These are phyloP conservation scores for Synanthedon myopaeformis DNA, from an alignment of 2,888 invertebrate species.

Conservation along the genomic window DNA sequence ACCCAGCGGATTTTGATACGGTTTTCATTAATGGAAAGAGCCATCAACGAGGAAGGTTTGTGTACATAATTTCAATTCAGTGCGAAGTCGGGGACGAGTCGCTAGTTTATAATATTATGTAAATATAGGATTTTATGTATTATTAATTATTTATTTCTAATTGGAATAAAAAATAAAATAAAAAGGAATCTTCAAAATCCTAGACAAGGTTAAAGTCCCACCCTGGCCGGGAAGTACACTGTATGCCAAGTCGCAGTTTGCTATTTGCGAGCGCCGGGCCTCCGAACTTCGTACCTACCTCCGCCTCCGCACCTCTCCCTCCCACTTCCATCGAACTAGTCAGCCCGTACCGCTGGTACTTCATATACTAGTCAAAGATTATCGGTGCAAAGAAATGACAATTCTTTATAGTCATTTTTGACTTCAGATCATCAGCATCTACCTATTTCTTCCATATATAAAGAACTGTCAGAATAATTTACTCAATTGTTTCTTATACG, in stretches of 20 bases:
- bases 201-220: slow-evolving; percentile 22
- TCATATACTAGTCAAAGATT: slow-evolving; percentile 31
- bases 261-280: slow-evolving; percentile 57
- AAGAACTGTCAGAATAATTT: no score
- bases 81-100: no score
- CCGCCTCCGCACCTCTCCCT: slow-evolving; percentile 16
- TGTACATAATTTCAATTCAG: no score
- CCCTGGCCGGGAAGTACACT: slow-evolving; percentile 46
- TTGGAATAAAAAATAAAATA: background rate
- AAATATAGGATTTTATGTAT: background rate
- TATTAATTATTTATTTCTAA: background rate
- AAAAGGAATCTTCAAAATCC: slow-evolving; percentile 1
- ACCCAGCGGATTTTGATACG: no score
- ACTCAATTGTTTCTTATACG: no score
- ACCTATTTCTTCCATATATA: no score
- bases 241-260: slow-evolving; percentile 62
- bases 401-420: background rate
- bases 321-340: slow-evolving; percentile 16
- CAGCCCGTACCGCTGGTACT: slow-evolving; percentile 25
- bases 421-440: no score
- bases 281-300: slow-evolving; percentile 27
- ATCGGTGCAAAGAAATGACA: slow-evolving; percentile 14
- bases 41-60: no score
- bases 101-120: no score
- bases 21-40: no score